These are phyloP conservation scores for Tetrao urogallus DNA, from an alignment of 2,113 vertebrate species.

Conservation along the genomic window DNA sequence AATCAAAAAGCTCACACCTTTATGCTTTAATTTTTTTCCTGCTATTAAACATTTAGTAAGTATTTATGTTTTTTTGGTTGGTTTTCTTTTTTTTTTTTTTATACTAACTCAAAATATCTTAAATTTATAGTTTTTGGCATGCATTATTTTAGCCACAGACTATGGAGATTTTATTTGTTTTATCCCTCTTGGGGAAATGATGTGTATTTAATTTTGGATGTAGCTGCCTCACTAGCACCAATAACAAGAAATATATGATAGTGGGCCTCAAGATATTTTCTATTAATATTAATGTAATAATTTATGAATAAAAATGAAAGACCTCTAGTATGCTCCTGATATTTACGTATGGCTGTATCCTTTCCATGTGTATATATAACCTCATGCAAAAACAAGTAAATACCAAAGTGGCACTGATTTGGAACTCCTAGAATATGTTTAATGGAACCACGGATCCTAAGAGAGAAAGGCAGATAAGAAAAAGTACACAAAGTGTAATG, in stretches of 20 bases:
- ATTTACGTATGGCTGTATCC: background rate
- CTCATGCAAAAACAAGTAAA: background rate
- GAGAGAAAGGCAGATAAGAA: background rate
- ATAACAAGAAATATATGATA: background rate
- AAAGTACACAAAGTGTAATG: accelerated
- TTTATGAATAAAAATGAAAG: background rate
- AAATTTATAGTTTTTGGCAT: background rate
- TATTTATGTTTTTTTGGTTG: background rate
- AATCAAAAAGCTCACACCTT: background rate
- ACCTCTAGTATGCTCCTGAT: background rate
- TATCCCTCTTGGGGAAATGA: background rate
- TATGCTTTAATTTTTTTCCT: background rate
- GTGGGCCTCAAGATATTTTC: background rate
- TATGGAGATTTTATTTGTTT: background rate
- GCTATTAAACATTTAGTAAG: background rate
- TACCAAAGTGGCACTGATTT: background rate
- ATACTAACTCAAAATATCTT: background rate
- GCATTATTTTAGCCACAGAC: background rate
- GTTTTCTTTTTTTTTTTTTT: background rate
- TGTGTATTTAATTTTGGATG: background rate
- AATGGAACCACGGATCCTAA: background rate
- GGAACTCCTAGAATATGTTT: background rate
- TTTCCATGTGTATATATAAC: background rate
- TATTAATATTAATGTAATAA: background rate
- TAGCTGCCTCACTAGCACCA: background rate